Evolutionary conservation across 2,113 vertebrate genomes (phyloP), one percentile per base, ranked within the genome.

Genomic region (Atrichornis clamosus): DNA sequence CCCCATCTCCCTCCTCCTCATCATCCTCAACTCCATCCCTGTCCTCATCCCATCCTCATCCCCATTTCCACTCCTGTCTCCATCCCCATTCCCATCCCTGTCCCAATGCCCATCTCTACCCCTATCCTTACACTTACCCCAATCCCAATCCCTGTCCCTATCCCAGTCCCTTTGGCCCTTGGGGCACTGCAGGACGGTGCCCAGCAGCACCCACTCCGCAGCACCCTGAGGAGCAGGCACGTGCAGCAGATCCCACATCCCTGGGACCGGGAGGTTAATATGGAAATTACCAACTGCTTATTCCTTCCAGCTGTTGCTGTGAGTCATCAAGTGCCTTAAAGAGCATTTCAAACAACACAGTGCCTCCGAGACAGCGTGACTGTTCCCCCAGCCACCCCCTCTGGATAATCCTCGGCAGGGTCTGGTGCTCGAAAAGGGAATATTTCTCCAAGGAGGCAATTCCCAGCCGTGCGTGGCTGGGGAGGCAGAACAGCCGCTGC

Each of bases 281-380:
- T 81, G 94, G 94, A 94, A 87, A 95, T 89, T 89, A 56, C 95
- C 89, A 74, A 93, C 94, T 59, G 84, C 94, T 96, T 96, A 97
- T 97, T 96, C 95, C 93, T 97, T 97, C 97, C 97, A 97, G 98
- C 97, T 97, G 97, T 94, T 95, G 81, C 96, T 91, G 78, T 94
- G 97, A 97, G 94, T 93, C 96, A 95, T 91, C 96, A 63, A 90
- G 96, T 37, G 89, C 92, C 91, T 96, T 67, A 75, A 67, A 93
- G 96, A 88, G 47, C 76, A 52, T 92, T 96, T 94, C 90, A 96
- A 94, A 92, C 89, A 95, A 87, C 90, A 62, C 96, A 55, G 93
- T 68, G 92, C 92, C 93, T 97, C 95, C 64, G 53, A 95, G 95
- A 93, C 94, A 92, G 95, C 73, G 1, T 84, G 92, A 75, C 96